Evolutionary conservation across 2,113 vertebrate species (phyloP).

Genomic region (Lanius collurio): DNA sequence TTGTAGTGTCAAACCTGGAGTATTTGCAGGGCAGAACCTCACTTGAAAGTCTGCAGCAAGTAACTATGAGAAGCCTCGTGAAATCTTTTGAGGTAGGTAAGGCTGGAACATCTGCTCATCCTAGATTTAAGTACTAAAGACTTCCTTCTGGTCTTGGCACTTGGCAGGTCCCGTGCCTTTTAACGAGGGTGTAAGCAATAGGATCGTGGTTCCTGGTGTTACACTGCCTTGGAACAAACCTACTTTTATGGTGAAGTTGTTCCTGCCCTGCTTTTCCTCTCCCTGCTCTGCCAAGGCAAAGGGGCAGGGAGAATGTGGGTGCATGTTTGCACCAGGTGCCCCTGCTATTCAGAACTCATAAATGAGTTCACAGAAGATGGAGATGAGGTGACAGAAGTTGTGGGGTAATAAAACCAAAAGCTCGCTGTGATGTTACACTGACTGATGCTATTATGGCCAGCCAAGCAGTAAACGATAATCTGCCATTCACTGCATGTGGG

Average conservation of each 20-base stretch:
- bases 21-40: not conserved
- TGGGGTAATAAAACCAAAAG: not conserved
- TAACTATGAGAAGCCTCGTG: too few relatives aligned
- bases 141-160: not conserved
- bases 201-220: not conserved
- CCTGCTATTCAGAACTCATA: not conserved
- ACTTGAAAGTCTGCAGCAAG: not conserved
- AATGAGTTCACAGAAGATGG: not conserved
- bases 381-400: not conserved
- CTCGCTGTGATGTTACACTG: not conserved
- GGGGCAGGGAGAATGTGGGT: too few relatives aligned
- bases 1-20: not conserved
- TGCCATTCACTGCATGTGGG: not conserved
- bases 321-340: not conserved
- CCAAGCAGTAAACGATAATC: not conserved
- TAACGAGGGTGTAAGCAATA: not conserved
- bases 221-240: not conserved
- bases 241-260: not conserved
- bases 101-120: not conserved
- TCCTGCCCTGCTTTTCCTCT: not conserved
- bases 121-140: not conserved
- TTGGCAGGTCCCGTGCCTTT: not conserved
- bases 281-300: not conserved
- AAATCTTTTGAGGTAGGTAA: not conserved
- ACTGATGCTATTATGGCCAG: not conserved